These are phyloP conservation scores for Cydia pomonella DNA, from an alignment of 1,140 invertebrate species.

Conservation along the genomic window DNA sequence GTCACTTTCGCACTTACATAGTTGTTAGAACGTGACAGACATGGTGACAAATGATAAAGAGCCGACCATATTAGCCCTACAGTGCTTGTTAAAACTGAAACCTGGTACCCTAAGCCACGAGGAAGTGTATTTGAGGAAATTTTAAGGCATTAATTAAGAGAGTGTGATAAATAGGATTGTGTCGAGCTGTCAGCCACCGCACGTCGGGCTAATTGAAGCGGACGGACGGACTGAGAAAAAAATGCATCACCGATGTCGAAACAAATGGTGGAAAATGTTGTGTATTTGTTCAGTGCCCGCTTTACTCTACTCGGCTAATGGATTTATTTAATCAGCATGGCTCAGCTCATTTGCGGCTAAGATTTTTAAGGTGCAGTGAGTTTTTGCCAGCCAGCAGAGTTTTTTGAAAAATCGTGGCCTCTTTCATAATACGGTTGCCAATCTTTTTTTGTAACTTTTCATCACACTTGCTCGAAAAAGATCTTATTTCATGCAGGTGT, in stretches of 20 bases:
- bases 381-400: too few relatives aligned
- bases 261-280: constrained; percentile 25
- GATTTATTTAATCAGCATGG: neutral
- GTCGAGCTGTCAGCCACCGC: constrained; percentile 24
- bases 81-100: neutral
- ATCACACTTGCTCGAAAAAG: too few relatives aligned
- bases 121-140: neutral
- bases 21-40: too few relatives aligned
- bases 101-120: neutral
- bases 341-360: neutral
- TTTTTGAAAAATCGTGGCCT: too few relatives aligned
- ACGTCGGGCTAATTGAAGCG: constrained; percentile 31
- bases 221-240: constrained; percentile 8
- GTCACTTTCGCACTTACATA: too few relatives aligned
- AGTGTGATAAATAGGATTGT: constrained; percentile 28
- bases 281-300: neutral
- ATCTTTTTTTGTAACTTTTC: too few relatives aligned
- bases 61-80: too few relatives aligned
- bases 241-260: constrained; percentile 14
- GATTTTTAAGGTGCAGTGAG: neutral
- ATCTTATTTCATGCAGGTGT: too few relatives aligned
- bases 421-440: too few relatives aligned
- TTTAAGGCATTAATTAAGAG: constrained; percentile 26
- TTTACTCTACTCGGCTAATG: neutral
- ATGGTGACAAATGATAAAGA: too few relatives aligned